phyloP scores from a whole-genome alignment of 2,797 vertebrate species.

The Pempheris klunzingeri region DNA sequence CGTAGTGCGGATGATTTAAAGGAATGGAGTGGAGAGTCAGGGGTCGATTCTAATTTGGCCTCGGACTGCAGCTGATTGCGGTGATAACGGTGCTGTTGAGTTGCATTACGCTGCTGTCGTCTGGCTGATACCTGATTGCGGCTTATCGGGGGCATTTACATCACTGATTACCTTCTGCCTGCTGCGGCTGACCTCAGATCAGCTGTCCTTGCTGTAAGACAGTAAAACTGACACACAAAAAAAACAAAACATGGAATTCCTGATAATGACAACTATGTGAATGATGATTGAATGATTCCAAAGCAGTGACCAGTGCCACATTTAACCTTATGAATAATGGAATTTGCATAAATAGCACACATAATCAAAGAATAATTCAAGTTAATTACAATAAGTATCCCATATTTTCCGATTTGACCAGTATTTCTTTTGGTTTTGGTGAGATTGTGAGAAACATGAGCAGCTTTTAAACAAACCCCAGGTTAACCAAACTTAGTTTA shows the following conservation, averaged over 20 bases:
- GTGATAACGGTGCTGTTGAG: constrained; percentile 76
- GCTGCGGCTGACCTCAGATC: constrained; percentile 43
- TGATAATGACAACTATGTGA: neutral
- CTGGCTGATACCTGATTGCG: constrained; percentile 76
- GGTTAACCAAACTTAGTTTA: neutral
- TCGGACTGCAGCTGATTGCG: constrained; percentile 62
- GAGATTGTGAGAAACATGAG: no score
- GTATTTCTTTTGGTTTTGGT: neutral
- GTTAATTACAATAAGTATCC: neutral
- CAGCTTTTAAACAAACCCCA: no score
- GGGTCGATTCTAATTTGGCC: constrained; percentile 79
- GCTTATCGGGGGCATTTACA: constrained; percentile 74
- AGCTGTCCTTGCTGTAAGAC: constrained; percentile 17
- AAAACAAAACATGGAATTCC: constrained; percentile 2
- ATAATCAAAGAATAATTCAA: neutral
- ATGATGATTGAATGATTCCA: no score
- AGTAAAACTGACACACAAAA: constrained; percentile 35
- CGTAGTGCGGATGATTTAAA: constrained; percentile 38
- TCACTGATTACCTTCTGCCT: constrained; percentile 63
- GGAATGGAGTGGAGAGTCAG: constrained; percentile 47
- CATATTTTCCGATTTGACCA: neutral
- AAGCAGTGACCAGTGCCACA: no score
- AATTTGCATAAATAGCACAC: neutral
- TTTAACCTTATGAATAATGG: no score
- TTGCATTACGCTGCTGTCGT: constrained; percentile 68